These are phyloP conservation scores for Pachymerium ferrugineum DNA, from an alignment of 2,888 invertebrate species.

Conservation along the genomic window DNA sequence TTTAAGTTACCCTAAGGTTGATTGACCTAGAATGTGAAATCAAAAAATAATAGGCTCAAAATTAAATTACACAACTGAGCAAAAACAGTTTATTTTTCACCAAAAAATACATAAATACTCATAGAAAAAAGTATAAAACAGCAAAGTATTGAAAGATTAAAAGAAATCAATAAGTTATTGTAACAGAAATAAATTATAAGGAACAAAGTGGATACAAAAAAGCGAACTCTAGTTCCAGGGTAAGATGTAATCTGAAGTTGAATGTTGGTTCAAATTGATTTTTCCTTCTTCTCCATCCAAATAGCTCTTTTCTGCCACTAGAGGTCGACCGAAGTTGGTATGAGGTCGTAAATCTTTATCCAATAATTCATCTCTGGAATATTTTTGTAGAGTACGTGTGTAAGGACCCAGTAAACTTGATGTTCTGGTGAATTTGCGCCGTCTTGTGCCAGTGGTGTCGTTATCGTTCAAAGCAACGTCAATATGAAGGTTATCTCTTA, in stretches of 20 bases:
- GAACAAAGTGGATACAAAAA: background rate
- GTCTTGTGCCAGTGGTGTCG: background rate
- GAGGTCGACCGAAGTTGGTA: slow-evolving; percentile 7
- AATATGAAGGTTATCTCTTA: too few species aligned
- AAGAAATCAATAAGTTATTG: background rate
- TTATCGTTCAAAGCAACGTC: background rate
- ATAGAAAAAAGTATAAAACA: too few species aligned
- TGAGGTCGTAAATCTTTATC: background rate
- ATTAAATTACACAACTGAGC: too few species aligned
- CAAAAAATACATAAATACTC: too few species aligned
- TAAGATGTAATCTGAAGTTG: background rate
- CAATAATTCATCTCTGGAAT: background rate
- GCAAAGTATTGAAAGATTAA: too few species aligned
- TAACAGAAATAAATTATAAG: background rate
- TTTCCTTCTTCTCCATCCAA: background rate
- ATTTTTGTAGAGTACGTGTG: background rate
- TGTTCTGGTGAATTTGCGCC: background rate
- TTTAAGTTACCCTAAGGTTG: too few species aligned
- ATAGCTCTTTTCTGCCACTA: background rate
- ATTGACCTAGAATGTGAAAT: too few species aligned
- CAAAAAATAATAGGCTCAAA: too few species aligned
- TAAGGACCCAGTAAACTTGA: background rate
- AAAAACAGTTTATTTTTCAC: too few species aligned
- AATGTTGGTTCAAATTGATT: background rate
- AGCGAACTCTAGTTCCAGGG: background rate